Evolutionary conservation across 2,797 vertebrate genomes (phyloP).

Genomic region (Gymnopithys bicolor): DNA sequence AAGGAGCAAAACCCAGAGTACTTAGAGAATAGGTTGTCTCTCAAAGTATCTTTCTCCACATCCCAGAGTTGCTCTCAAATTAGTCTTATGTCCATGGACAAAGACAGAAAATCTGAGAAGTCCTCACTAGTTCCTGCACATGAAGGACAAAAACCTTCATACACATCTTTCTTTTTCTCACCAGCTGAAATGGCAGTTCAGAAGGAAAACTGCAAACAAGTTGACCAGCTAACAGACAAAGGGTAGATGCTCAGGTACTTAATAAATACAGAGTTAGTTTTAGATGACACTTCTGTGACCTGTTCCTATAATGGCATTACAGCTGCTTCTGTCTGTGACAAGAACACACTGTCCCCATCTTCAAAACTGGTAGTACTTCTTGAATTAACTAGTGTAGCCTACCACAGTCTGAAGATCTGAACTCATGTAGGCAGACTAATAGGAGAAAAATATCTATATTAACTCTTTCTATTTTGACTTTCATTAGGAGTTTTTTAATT

Average conservation of each 20-base stretch:
- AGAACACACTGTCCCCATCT: conserved; percentile 34
- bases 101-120: not conserved
- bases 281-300: not conserved
- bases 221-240: not conserved
- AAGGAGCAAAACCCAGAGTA: not conserved
- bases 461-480: not conserved
- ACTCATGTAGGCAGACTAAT: not conserved
- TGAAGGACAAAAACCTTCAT: not conserved
- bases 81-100: not conserved
- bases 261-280: not conserved
- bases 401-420: not conserved
- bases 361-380: not conserved
- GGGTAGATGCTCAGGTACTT: not conserved
- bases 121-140: not conserved
- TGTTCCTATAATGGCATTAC: not conserved
- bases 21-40: not conserved
- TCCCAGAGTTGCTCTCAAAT: not conserved
- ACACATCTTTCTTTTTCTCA: not conserved
- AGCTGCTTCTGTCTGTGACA: not conserved
- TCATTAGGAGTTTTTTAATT: not conserved
- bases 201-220: not conserved
- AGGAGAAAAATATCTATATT: not conserved
- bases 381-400: not conserved
- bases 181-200: not conserved
- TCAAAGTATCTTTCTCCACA: not conserved